phyloP scores from a whole-genome alignment of 2,888 invertebrate genomes.

The Xestobium rufovillosum region DNA sequence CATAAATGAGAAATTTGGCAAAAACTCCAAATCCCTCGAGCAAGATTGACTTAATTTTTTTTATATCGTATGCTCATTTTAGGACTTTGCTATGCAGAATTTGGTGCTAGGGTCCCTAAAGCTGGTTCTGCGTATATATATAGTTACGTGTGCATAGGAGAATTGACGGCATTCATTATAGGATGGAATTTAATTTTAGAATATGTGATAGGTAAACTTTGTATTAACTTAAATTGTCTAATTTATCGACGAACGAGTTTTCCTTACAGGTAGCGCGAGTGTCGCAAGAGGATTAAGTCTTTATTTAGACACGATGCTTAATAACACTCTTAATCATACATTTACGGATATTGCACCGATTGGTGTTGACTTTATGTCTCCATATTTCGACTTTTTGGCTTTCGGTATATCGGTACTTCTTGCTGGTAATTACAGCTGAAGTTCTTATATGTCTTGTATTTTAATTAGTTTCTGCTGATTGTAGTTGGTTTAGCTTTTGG shows the following conservation, averaged over 20 bases:
- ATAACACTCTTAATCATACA: conserved; percentile 56
- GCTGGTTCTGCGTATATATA: conserved; percentile 91
- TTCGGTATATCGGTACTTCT: conserved; percentile 63
- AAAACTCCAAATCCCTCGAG: no score
- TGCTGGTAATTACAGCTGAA: no score
- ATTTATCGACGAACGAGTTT: conserved; percentile 25
- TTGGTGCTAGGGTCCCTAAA: conserved; percentile 78
- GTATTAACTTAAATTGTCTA: conserved; percentile 17
- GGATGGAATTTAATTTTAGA: conserved; percentile 92
- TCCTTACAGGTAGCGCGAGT: conserved; percentile 62
- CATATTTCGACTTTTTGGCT: conserved; percentile 71
- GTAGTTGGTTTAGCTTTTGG: conserved; percentile 70
- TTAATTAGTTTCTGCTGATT: no score
- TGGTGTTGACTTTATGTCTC: conserved; percentile 55
- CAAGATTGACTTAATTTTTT: no score
- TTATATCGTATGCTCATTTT: no score
- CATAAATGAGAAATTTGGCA: no score
- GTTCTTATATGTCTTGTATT: no score
- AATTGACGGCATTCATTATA: conserved; percentile 83
- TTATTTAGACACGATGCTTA: conserved; percentile 63
- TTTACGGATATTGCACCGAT: conserved; percentile 58
- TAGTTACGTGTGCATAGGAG: conserved; percentile 88
- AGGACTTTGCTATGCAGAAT: conserved; percentile 87
- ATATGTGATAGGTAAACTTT: conserved; percentile 67
- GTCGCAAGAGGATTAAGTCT: conserved; percentile 72